Conservation (phyloP, 2,797 vertebrate species). For the Pipistrellus pygmaeus region DNA sequence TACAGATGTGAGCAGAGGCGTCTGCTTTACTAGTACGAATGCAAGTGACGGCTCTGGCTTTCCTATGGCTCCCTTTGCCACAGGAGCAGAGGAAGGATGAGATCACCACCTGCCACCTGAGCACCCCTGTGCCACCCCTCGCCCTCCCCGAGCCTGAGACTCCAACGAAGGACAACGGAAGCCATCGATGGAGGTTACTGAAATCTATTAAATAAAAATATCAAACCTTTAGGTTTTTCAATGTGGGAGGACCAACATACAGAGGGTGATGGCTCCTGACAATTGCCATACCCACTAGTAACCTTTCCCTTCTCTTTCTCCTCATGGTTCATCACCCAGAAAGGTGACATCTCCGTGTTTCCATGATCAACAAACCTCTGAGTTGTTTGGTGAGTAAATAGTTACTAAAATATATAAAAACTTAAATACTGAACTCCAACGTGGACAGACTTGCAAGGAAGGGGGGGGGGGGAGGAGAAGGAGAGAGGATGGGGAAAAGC, state of each 20-base stretch:
- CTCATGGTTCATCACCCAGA: neutral
- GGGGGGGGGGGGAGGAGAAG: accelerated
- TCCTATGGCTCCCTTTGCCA: neutral
- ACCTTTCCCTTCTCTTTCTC: neutral
- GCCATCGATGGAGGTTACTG: accelerated
- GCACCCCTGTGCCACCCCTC: accelerated
- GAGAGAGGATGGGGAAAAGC: neutral
- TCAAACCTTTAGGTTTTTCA: neutral
- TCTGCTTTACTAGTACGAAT: neutral
- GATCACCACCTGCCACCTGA: accelerated
- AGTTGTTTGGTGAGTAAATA: neutral
- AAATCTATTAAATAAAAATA: neutral
- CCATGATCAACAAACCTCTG: neutral
- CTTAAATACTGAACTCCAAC: neutral
- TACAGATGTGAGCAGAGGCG: conserved; percentile 44
- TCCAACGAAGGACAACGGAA: neutral
- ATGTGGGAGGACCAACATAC: accelerated
- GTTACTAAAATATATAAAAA: neutral
- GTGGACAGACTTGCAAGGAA: neutral
- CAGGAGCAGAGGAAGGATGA: neutral
- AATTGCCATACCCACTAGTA: accelerated
- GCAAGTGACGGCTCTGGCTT: neutral
- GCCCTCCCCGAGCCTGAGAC: neutral
- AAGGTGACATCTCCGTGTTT: neutral
- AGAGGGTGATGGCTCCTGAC: accelerated